A percentile compares a stretch with the other conserved stretches of the same genome.
Evolutionary conservation across 2,113 vertebrate species (phyloP).

Genomic region (Numida meleagris): DNA sequence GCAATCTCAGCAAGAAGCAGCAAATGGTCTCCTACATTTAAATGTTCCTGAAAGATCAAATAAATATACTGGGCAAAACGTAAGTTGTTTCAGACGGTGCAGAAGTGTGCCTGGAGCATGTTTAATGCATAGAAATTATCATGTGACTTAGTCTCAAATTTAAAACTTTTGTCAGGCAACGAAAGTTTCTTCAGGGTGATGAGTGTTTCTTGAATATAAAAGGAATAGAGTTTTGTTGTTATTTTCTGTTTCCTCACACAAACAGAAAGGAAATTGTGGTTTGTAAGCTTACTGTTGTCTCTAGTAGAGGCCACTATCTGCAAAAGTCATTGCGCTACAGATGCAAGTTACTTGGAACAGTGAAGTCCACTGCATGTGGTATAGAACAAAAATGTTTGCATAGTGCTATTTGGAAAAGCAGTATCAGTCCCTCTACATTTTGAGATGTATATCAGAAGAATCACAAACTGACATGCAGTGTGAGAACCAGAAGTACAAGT

Average conservation of each 20-base stretch:
- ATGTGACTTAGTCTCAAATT: not conserved
- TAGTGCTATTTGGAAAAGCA: fast-evolving
- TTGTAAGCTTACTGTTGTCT: not conserved
- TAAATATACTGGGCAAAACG: not conserved
- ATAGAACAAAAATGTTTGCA: not conserved
- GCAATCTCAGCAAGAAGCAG: conserved; percentile 31
- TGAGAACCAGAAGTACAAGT: not conserved
- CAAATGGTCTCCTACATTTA: conserved; percentile 28
- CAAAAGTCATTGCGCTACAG: not conserved
- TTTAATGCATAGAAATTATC: not conserved
- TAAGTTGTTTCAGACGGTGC: not conserved
- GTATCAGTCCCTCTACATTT: not conserved
- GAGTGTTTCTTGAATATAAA: not conserved
- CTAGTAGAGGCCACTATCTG: fast-evolving
- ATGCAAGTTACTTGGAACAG: not conserved
- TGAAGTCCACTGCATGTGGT: too few relatives aligned
- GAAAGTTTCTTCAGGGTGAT: not conserved
- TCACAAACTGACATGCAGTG: not conserved
- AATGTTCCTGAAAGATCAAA: conserved; percentile 3
- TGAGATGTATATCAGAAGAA: not conserved
- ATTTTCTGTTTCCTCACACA: not conserved
- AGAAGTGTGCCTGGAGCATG: not conserved
- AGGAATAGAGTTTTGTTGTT: not conserved
- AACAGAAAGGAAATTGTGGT: not conserved
- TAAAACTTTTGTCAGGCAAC: not conserved